Percentiles rank a stretch among this genome's conserved stretches.
Evolutionary conservation across 2,888 invertebrate genomes (phyloP).

Genomic region (Stratiomys singularior): DNA sequence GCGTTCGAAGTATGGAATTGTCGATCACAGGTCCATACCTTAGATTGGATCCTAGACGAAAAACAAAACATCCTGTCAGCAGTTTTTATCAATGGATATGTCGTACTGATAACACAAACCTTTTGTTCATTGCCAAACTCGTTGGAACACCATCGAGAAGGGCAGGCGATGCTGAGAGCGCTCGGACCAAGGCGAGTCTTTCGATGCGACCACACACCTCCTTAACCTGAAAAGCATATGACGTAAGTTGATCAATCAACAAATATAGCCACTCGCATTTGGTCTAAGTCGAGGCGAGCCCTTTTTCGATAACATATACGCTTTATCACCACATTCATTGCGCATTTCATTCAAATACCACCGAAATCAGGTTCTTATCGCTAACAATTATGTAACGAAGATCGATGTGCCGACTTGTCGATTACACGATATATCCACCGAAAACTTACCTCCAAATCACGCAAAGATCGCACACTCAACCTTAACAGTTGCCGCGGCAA

Average conservation of each 20-base stretch:
- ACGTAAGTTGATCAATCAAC: neutral
- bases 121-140: neutral
- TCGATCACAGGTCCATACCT: conserved; percentile 24
- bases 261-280: neutral
- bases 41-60: conserved; percentile 6
- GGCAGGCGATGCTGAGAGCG: conserved; percentile 22
- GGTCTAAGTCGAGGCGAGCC: neutral
- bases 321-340: neutral
- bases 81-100: neutral
- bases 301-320: neutral
- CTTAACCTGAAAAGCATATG: conserved; percentile 36
- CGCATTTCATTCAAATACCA: conserved; percentile 5
- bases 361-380: conserved; percentile 19
- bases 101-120: neutral
- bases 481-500: conserved; percentile 64
- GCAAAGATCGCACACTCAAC: conserved; percentile 57
- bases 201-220: conserved; percentile 28
- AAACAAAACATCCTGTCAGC: neutral
- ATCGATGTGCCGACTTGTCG: conserved; percentile 17
- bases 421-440: neutral
- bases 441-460: conserved; percentile 59
- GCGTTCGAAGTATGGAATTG: conserved; percentile 65
- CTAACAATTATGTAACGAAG: conserved; percentile 39
- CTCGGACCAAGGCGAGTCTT: conserved; percentile 29
- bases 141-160: neutral